Percentiles rank a stretch among this genome's conserved stretches.
Conservation (phyloP, 2,888 invertebrate species). For the Lathronympha strigana region DNA sequence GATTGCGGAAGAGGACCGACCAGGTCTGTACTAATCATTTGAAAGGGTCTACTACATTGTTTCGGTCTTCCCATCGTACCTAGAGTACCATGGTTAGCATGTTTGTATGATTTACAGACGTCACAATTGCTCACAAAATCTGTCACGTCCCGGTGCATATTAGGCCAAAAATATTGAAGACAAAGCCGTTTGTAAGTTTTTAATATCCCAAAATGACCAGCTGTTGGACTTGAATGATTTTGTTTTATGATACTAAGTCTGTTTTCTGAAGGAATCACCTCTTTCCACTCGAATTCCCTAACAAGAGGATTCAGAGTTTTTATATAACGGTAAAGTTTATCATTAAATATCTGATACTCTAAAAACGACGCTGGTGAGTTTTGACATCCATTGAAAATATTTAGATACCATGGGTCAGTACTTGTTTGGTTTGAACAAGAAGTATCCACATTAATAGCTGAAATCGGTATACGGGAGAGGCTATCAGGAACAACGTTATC, state of each 20-base stretch:
- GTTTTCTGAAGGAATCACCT: not conserved
- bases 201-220: not conserved
- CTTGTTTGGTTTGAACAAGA: no score
- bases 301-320: not conserved
- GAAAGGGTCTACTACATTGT: not conserved
- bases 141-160: not conserved
- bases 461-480: not conserved
- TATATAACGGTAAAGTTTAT: not conserved
- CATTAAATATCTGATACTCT: not conserved
- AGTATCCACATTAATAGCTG: no score
- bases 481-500: conserved; percentile 8
- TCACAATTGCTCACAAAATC: not conserved
- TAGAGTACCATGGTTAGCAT: not conserved
- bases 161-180: not conserved
- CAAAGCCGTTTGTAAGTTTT: not conserved
- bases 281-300: not conserved
- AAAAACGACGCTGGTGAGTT: not conserved
- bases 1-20: not conserved
- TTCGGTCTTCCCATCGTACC: not conserved
- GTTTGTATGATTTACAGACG: not conserved
- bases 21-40: not conserved
- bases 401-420: not conserved
- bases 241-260: not conserved
- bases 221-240: not conserved
- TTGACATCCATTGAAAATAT: not conserved